Evolutionary conservation across 2,113 vertebrate genomes (phyloP).

Genomic region (Tringa solitaria): DNA sequence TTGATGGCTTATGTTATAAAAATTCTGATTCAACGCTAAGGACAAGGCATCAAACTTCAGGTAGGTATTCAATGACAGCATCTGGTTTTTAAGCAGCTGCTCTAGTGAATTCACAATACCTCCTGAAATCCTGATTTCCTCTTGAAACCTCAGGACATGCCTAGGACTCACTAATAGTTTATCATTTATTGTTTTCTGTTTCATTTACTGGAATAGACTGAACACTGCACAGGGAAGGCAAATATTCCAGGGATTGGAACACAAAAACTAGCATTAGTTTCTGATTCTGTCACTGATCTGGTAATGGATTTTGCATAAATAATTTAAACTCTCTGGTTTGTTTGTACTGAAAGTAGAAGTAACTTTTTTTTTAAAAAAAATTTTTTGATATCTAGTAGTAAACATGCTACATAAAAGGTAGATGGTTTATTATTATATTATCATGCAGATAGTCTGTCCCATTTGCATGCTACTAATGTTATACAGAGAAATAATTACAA

Average conservation of each 20-base stretch:
- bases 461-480: background rate
- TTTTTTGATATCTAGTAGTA: background rate
- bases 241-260: background rate
- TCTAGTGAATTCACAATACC: background rate
- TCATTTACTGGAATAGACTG: background rate
- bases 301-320: slow-evolving; percentile 9
- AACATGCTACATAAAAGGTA: background rate
- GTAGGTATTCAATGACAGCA: background rate
- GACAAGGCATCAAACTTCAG: background rate
- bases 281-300: background rate
- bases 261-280: background rate
- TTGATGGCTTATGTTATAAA: background rate
- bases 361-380: background rate
- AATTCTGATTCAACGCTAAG: background rate
- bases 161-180: background rate
- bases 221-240: background rate
- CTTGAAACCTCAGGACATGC: background rate
- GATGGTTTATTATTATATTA: background rate
- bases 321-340: background rate
- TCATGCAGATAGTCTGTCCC: background rate
- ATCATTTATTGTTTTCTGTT: background rate
- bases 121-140: background rate
- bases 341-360: background rate
- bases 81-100: background rate
- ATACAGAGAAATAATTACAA: background rate